phyloP scores from a whole-genome alignment of 2,113 vertebrate species.

The Melanocharis versteri region DNA sequence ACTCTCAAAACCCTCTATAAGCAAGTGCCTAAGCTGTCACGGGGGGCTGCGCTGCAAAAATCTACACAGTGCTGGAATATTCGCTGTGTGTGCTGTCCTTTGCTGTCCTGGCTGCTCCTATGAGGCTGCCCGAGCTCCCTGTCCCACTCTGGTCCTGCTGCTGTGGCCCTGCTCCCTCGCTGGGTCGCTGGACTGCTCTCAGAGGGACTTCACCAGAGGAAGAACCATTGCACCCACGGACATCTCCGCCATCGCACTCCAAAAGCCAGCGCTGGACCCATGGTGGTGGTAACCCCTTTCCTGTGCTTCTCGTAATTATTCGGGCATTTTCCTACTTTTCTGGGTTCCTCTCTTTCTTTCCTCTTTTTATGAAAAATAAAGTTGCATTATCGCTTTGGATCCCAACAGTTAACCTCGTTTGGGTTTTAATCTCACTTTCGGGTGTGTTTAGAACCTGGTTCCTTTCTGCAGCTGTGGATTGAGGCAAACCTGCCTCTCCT shows the following conservation, averaged over 20 bases:
- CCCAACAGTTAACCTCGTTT: not conserved
- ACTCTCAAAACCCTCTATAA: not conserved
- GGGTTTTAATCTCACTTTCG: not conserved
- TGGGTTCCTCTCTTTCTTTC: not conserved
- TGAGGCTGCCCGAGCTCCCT: not conserved
- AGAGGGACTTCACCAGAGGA: not conserved
- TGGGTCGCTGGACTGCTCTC: not conserved
- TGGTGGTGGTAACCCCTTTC: not conserved
- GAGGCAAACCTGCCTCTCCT: not conserved
- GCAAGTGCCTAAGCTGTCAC: not conserved
- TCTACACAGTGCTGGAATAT: not conserved
- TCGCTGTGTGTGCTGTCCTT: not conserved
- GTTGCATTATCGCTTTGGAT: accelerated
- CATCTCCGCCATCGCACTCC: not conserved
- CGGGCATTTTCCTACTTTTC: not conserved
- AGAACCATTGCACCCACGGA: accelerated
- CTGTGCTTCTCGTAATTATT: not conserved
- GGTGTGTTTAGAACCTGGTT: not conserved
- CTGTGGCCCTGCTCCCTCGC: not conserved
- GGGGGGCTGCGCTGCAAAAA: not conserved
- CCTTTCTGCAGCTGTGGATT: not conserved
- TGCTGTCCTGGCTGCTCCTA: not conserved
- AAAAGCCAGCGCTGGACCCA: not conserved
- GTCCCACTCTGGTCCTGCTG: not conserved
- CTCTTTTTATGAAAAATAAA: not conserved